Base-by-base conservation (phyloP, 2,888 invertebrate species). In the Melanostoma scalare region DNA sequence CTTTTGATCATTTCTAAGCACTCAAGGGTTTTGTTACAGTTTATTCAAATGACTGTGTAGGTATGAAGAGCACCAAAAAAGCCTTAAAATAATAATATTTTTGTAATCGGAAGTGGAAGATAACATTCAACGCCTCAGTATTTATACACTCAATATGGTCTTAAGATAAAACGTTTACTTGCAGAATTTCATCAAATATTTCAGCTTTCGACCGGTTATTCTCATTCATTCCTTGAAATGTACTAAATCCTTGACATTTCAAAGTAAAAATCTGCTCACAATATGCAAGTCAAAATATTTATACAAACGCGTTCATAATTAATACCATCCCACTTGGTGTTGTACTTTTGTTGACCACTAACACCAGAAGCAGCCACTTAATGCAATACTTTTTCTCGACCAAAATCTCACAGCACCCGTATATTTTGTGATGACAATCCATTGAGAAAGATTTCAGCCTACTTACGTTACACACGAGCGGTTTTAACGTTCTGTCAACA, bases 401-500 rank as follows among this genome's bases (percentile, higher is more conserved):
- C 65, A 56, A 31, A 20, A 1, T 20, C 20, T 1, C 20, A 58
- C 42, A 38, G 4, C 46, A 44, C 35, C 35, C 20, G 9, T 30
- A 40, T 40, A 56, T 9, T 38, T 44, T 9, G 50, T 38, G 53
- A 65, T 60, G 74, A 79, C 53, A 46, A 60, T 75, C 55, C 71
- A 74, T 68, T 77, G 44, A 46, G 10, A 48, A 61, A 79, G 84
- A 84, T 84, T 84, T 79, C 84, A 84, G 75, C 84, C 79, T 84
- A 84, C 84, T 84, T 84, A 74, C 38, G 8, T 30, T 44, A 60
- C 40, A 46, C 46, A 60, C 67, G 55, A 69, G 44, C 77, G 36
- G 63, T 52, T 67, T 78, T 74, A 79, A 71, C 74, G 65, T 75
- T 84, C 84, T 84, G 84, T 84, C 84, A 84, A 84, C 84, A 79